phyloP scores from a whole-genome alignment of 2,113 vertebrate species.

The Chinchilla lanigera region DNA sequence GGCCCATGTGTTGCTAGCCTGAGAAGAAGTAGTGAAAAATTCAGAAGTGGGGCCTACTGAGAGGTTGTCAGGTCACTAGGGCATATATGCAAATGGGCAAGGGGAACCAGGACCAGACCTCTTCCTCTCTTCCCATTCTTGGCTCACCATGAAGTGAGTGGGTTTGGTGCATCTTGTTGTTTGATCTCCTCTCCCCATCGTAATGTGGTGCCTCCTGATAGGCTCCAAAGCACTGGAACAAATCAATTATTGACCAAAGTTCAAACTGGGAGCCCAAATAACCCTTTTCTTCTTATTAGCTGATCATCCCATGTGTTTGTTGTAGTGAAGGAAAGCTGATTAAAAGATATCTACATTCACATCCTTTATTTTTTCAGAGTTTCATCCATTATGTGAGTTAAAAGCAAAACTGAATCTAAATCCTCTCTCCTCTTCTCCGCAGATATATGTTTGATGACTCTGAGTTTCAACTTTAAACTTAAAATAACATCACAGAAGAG shows the following conservation, averaged over 20 bases:
- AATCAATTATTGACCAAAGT: background rate
- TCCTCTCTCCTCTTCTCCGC: background rate
- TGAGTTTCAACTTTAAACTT: background rate
- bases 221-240: background rate
- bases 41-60: background rate
- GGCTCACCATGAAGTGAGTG: background rate
- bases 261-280: rapidly evolving
- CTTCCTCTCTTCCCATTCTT: background rate
- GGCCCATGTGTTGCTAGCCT: too few relatives aligned
- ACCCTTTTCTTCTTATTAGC: background rate
- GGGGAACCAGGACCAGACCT: rapidly evolving
- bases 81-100: background rate
- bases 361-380: background rate
- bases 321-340: background rate
- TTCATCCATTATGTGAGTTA: rapidly evolving
- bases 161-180: too few relatives aligned
- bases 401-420: background rate
- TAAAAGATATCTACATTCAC: background rate
- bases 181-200: too few relatives aligned
- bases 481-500: too few relatives aligned
- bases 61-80: too few relatives aligned
- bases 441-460: background rate
- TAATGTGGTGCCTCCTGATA: too few relatives aligned
- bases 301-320: background rate
- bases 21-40: background rate